A percentile compares a stretch with the other conserved stretches of the same genome.
Conservation (phyloP, 2,888 invertebrate genomes). For the Cyclophora albipunctata region DNA sequence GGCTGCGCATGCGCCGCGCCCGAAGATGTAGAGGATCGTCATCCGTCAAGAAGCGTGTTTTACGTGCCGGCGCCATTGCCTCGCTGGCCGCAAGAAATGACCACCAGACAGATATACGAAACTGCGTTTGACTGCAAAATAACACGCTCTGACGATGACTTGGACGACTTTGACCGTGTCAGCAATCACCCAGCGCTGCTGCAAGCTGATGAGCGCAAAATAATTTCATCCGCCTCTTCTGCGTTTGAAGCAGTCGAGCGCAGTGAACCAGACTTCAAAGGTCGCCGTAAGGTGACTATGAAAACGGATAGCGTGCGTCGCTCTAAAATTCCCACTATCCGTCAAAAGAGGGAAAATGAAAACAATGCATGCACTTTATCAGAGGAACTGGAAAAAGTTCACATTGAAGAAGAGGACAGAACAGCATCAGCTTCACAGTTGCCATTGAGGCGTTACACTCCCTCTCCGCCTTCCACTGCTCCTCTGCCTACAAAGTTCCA, state of each 20-base stretch:
- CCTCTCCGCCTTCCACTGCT: conserved; percentile 89
- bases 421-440: conserved; percentile 76
- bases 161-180: conserved; percentile 87
- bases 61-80: conserved; percentile 81
- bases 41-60: conserved; percentile 79
- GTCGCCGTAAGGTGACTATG: conserved; percentile 74
- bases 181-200: conserved; percentile 86
- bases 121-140: conserved; percentile 93
- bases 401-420: conserved; percentile 75
- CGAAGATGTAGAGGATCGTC: conserved; percentile 80
- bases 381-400: conserved; percentile 78
- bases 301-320: conserved; percentile 73
- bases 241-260: conserved; percentile 69
- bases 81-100: conserved; percentile 77
- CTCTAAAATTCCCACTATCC: conserved; percentile 77
- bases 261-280: conserved; percentile 68
- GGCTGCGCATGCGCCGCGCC: conserved; percentile 83
- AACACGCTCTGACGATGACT: conserved; percentile 85
- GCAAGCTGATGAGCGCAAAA: conserved; percentile 69
- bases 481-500: conserved; percentile 88
- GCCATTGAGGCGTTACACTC: conserved; percentile 82
- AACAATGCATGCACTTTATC: conserved; percentile 55
- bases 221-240: conserved; percentile 67
- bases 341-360: conserved; percentile 67
- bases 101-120: conserved; percentile 86